Percentiles rank a stretch among this genome's conserved stretches.
These are phyloP conservation scores for Euspilapteryx auroguttella DNA, from an alignment of 2,888 invertebrate species.

Conservation along the genomic window DNA sequence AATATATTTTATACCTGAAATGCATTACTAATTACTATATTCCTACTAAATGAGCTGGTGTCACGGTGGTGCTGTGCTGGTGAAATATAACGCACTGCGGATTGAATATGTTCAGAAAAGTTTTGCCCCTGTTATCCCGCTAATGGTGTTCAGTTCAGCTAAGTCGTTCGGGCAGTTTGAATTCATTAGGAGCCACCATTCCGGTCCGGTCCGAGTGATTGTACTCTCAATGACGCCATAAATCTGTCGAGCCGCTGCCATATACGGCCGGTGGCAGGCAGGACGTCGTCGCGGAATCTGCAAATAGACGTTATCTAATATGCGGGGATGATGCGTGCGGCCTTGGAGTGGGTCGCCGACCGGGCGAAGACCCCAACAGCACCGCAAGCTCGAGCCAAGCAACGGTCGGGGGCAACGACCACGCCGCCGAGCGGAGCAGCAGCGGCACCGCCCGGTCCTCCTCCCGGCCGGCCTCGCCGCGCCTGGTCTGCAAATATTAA, in stretches of 20 bases:
- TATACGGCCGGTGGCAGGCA: constrained; percentile 11
- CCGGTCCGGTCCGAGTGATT: constrained; percentile 2
- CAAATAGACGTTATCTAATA: constrained; percentile 33
- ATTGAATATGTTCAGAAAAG: no score
- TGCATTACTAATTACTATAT: no score
- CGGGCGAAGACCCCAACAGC: constrained; percentile 57
- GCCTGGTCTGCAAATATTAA: not conserved
- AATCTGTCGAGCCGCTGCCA: constrained; percentile 9
- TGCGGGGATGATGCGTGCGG: constrained; percentile 54
- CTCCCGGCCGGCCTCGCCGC: constrained; percentile 12
- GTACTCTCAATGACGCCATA: no score
- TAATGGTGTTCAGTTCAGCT: no score
- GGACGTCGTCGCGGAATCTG: constrained; percentile 25
- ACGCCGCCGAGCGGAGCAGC: no score
- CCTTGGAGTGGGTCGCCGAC: constrained; percentile 57
- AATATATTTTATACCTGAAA: no score
- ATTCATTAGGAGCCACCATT: not conserved
- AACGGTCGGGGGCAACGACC: constrained; percentile 60
- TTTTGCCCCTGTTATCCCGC: no score
- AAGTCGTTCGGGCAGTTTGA: not conserved
- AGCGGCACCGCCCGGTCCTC: constrained; percentile 11
- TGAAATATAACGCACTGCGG: no score
- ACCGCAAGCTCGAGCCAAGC: constrained; percentile 42
- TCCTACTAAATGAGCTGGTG: no score
- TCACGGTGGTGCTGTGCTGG: no score